Evolutionary conservation across 2,888 invertebrate genomes (phyloP).

Genomic region (Lasioglossum vierecki): DNA sequence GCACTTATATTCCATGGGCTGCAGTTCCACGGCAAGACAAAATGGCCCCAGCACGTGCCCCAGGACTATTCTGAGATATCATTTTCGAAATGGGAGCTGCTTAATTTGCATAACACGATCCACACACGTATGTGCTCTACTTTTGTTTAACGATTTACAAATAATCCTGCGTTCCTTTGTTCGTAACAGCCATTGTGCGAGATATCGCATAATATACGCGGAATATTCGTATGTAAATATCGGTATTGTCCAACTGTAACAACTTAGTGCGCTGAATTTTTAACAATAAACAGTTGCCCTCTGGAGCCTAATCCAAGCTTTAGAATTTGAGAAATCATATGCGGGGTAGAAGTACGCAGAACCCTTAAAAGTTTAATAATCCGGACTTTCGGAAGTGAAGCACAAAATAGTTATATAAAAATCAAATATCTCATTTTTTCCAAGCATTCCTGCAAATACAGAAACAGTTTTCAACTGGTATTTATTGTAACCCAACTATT

Average conservation of each 20-base stretch:
- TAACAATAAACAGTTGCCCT: background rate
- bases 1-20: background rate
- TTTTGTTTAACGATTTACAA: background rate
- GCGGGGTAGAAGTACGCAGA: background rate
- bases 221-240: background rate
- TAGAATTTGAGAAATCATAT: background rate
- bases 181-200: background rate
- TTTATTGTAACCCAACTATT: background rate
- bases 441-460: no score
- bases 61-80: background rate
- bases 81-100: background rate
- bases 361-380: background rate
- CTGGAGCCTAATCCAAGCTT: background rate
- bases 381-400: background rate
- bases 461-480: no score
- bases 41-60: background rate
- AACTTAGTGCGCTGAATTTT: background rate
- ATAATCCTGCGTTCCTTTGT: conserved; percentile 13
- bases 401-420: no score
- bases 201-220: no score
- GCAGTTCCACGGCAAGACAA: background rate
- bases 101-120: conserved; percentile 22
- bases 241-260: background rate
- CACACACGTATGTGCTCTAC: background rate
- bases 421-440: no score